Base-by-base conservation (phyloP, 2,113 vertebrate genomes). In the Rhabdomys dilectus region DNA sequence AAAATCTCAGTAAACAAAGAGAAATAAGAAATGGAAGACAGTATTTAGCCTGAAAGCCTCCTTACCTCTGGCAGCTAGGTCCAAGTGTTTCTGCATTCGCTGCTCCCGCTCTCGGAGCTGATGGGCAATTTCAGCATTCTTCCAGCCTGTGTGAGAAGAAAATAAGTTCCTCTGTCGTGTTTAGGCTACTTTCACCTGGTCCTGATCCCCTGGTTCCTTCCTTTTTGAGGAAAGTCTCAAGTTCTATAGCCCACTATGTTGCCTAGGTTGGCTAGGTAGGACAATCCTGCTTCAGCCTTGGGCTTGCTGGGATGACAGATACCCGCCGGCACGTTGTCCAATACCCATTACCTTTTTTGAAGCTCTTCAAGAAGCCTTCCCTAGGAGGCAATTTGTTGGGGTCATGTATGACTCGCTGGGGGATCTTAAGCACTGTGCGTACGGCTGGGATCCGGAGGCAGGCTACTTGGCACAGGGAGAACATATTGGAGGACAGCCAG, bases 401-500 rank as follows among this genome's bases (percentile, higher is more conserved):
- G 2, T 98, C 95, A 34, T 99, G 99, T 0, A 94, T 60, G 48
- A 99, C 97, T 81, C 97, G 98, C 17, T 98, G 98, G 0, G 99
- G 99, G 95, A 99, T 99, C 31, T 73, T 95, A 21, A 99, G 97
- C 89, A 87, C 96, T 7, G 98, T 16, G 70, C 99, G 98, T 76
- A 99, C 94, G 0, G 97, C 80, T 0, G 99, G 99, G 72, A 99
- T 97, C 58, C 94, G 99, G 66, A 99, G 98, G 95, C 99, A 97
- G 5, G 97, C 97, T 66, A 99, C 99, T 96, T 99, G 99, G 48
- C 86, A 97, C 98, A 99, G 96, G 0, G 99, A 99, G 97, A 99
- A 99, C 96, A 98, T 22, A 95, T 99, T 99, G 31, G 99, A 99
- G 75, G 99, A 99, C 72, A 99, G 58, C 99, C 99, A 99, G 97